Evolutionary conservation across 2,113 vertebrate genomes (phyloP).

Genomic region (Ibidorhyncha struthersii): DNA sequence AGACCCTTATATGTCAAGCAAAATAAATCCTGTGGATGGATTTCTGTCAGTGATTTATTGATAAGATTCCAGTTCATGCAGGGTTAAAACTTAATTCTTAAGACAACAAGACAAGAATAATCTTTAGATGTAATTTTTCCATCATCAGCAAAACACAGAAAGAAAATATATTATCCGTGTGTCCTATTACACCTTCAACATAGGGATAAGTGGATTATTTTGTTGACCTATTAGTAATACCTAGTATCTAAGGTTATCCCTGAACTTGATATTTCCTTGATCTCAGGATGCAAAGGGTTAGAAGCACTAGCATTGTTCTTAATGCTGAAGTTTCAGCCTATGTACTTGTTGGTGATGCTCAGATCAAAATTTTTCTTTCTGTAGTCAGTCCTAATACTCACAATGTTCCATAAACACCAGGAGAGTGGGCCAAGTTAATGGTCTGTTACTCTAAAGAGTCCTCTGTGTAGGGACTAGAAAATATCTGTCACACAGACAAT

Average conservation of each 20-base stretch:
- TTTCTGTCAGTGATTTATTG: not conserved
- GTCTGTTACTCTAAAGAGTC: not conserved
- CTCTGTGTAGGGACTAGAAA: not conserved
- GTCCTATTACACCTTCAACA: not conserved
- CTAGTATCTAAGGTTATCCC: not conserved
- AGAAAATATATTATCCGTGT: not conserved
- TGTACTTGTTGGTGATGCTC: not conserved
- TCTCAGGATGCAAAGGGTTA: not conserved
- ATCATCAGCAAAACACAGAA: not conserved
- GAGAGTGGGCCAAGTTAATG: not conserved
- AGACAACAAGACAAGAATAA: not conserved
- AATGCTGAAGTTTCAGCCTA: not conserved
- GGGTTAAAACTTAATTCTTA: not conserved
- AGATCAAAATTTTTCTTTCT: not conserved
- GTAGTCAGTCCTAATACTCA: not conserved
- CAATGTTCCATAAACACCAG: not conserved
- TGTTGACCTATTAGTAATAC: not conserved
- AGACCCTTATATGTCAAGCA: not conserved
- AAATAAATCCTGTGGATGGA: not conserved
- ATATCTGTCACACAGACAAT: not conserved
- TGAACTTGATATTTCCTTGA: not conserved
- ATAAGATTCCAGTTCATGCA: not conserved
- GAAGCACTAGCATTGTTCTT: not conserved
- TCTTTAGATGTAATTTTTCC: not conserved
- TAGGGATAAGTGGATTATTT: not conserved